Base-by-base conservation (phyloP, 2,113 vertebrate genomes). In the Macquaria australasica region DNA sequence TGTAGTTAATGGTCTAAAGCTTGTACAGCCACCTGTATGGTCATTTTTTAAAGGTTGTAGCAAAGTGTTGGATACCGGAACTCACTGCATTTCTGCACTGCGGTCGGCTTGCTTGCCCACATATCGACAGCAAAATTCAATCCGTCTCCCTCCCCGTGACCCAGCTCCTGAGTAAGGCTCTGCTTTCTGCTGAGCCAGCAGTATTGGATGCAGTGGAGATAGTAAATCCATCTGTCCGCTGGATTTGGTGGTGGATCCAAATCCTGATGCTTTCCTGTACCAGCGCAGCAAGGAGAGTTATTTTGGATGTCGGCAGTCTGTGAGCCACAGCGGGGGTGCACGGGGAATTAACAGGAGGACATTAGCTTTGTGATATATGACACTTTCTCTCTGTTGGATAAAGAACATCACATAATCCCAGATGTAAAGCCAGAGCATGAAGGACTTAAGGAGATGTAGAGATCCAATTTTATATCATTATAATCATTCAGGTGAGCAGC, bases 141-240 rank as follows among this genome's bases (percentile, higher is more conserved):
- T 91, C 73, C 31, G 50, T 83, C 71, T 79, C 59, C 53, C 64
- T 74, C 70, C 16, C 50, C 21, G 77, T 69, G 84, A 85, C 85
- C 87, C 77, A 48, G 20, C 78, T 63, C 79, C 85, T 81, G 85
- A 90, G 79, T 81, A 76, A 87, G 79, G 71, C 25, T 14, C 82
- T 25, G 77, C 79, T 85, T 89, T 90, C 68, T 82, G 93, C 89
- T 68, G 82, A 93, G 79, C n/a, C 79, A 4, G 82, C 81, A 31
- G 55, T 79, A 86, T 74, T 8, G 79, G 70, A 79, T 48, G 60
- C 76, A 43, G 82, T 68, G 62, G 62, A 84, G 87, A 90, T 87
- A 80, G 80, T 92, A 93, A 93, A 93, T 94, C 91, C 79, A 90
- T 92, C 86, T 84, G 84, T 81, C 86, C 28, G 67, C 70, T 81